Evolutionary conservation across 2,113 vertebrate genomes (phyloP), one percentile per base, ranked within the genome.

Genomic region (Mystacornis crossleyi): DNA sequence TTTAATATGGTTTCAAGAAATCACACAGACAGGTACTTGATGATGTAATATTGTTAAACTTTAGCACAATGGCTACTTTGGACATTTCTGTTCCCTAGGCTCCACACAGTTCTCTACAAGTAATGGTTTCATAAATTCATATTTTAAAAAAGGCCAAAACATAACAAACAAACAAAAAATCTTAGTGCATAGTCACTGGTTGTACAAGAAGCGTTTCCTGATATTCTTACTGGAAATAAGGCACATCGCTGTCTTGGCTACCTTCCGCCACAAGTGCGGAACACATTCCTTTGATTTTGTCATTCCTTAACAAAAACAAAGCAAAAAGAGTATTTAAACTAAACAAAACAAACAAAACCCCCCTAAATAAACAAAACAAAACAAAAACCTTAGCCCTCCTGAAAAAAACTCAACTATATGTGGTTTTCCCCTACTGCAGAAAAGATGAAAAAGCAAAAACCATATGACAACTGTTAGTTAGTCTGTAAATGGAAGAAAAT

Each of bases 151-250:
- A 90, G 38, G 6, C 28, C 38, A 78, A 13, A 69, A 53, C 14
- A 28, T 9, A 57, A 31, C 10, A 36, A 86, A 45, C 3, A 38
- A 81, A 17, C 5, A 26, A 66, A 58, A 47, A 69, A 40, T 43
- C 31, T 77, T 20, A 26, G 18, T 58, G 29, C 47, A 42, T 2
- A 42, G n/a, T 5, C 57, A 57, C 15, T 16, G 40, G 24, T 9
- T 40, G 45, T 9, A 57, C 18, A 81, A 78, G 77, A 81, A 78
- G 18, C 33, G 51, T 81, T 90, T 89, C 86, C 93, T 89, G 71
- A 77, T 45, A 36, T 45, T 72, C 73, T 66, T 75, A 36, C 73
- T 94, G 92, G 85, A 93, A 95, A 74, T n/a, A 65, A 57, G 48
- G 42, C 71, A 43, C 42, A 40, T 7, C 4, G 0, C 70, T 69